Evolutionary conservation across 2,113 vertebrate species (phyloP), one percentile per base, ranked within the genome.

Genomic region (Loxodonta africana): DNA sequence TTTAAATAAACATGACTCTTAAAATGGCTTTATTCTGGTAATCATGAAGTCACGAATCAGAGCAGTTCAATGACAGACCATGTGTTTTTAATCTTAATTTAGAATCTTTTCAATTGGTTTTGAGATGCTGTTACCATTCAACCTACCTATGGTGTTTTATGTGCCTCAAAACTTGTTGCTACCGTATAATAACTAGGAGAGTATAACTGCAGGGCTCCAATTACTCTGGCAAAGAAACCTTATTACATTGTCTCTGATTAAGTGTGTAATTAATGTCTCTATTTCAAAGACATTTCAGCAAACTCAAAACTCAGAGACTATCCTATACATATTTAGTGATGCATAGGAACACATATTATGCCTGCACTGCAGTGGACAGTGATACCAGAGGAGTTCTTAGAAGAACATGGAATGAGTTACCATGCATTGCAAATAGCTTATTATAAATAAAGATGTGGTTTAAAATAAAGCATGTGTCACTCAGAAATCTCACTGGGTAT

Each of bases 241-340:
- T 20, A 92, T 95, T 95, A 95, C 67, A 87, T 88, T 88, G 84
- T 93, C 86, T 82, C 57, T 94, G 0, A 0, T 63, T 95, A 94
- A 97, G 60, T 88, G 60, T 96, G 48, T 93, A 98, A 97, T 90
- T 89, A 88, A 96, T 95, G 91, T 92, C 96, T 97, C 90, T 96
- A 93, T 97, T 95, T 97, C 84, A 92, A 95, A 91, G 57, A 87
- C 81, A 96, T 96, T 96, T 97, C 94, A 94, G 51, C 90, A 95
- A 86, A 96, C 95, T 97, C 93, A 96, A 86, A 98, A 92, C n/a
- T 7, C 73, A 88, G 80, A 93, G 65, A 82, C 15, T 57, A 71
- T 91, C 63, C 46, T 37, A 30, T 89, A 62, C 63, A 23, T 83
- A 73, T 81, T 81, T 81, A 85, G 71, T 15, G 60, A 85, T 73